phyloP scores from a whole-genome alignment of 2,113 vertebrate species.

The Oreochromis tanganicae region DNA sequence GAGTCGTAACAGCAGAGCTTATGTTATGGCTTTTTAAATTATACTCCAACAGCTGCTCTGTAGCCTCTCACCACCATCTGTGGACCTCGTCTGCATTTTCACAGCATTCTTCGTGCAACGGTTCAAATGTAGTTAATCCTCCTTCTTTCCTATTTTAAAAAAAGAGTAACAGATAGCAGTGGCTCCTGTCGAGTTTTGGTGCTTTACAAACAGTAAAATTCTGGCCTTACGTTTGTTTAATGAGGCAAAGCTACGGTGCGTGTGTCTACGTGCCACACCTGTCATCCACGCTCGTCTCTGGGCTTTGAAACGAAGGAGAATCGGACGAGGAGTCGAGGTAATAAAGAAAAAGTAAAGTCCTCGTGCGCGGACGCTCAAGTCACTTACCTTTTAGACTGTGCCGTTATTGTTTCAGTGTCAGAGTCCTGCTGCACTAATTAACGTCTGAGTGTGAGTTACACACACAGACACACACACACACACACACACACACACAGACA shows the following conservation, averaged over 20 bases:
- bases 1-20: not conserved
- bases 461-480: not conserved
- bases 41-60: not conserved
- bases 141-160: not conserved
- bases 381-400: not conserved
- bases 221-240: not conserved
- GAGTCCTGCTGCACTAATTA: constrained; percentile 5
- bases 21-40: not conserved
- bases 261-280: not conserved
- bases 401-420: not conserved
- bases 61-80: constrained; percentile 3
- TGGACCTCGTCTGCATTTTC: not conserved
- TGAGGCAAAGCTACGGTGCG: not conserved
- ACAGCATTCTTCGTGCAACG: not conserved
- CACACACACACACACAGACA: not conserved
- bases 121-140: not conserved
- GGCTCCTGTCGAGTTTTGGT: not conserved
- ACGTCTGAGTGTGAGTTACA: not conserved
- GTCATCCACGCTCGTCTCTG: not conserved
- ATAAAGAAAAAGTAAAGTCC: not conserved
- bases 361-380: not conserved
- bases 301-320: not conserved
- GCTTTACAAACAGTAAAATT: not conserved
- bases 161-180: not conserved
- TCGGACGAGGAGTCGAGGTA: not conserved